Conservation (phyloP, 2,888 invertebrate genomes). For the Chironomus tentans region DNA sequence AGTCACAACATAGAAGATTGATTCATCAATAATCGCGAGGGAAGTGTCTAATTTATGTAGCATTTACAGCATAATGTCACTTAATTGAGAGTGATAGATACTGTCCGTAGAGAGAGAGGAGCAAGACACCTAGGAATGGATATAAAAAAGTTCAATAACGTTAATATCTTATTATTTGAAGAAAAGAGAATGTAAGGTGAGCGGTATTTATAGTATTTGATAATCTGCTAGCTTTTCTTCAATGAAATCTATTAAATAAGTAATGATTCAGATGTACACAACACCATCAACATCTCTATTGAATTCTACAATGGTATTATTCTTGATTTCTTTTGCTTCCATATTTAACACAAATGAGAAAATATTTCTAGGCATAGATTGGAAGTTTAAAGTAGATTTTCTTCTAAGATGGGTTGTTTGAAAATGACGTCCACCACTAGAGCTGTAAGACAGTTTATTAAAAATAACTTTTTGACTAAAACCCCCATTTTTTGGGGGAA, state of each 20-base stretch:
- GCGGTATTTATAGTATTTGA: not conserved
- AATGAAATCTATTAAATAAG: not conserved
- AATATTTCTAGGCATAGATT: no score
- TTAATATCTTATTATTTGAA: not conserved
- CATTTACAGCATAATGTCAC: not conserved
- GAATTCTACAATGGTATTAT: not conserved
- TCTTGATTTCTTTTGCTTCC: no score
- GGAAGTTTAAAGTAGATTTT: no score
- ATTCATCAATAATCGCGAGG: not conserved
- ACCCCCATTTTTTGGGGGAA: no score
- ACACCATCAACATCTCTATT: not conserved
- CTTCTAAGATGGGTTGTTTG: no score
- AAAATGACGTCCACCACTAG: no score
- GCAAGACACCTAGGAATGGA: not conserved
- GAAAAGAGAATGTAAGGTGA: not conserved
- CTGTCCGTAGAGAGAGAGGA: not conserved
- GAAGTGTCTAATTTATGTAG: not conserved
- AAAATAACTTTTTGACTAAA: no score
- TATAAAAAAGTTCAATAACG: not conserved
- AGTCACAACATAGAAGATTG: not conserved
- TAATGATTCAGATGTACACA: not conserved
- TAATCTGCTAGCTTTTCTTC: not conserved
- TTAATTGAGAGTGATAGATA: not conserved
- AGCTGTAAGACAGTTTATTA: no score
- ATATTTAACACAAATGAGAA: no score